Evolutionary conservation across 2,888 invertebrate species (phyloP).

Genomic region (Malthinus flaveolus): DNA sequence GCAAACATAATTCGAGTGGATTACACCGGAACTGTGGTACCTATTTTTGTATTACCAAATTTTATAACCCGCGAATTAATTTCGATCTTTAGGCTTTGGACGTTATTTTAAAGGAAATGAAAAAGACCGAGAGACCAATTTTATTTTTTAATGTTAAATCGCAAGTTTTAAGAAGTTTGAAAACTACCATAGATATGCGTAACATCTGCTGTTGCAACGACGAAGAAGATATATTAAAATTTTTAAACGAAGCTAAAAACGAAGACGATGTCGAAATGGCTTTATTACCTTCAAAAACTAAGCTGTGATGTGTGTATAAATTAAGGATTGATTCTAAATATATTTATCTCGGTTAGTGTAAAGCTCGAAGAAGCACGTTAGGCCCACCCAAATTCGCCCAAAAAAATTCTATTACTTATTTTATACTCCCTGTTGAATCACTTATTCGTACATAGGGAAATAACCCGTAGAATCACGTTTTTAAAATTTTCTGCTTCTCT

Average conservation of each 20-base stretch:
- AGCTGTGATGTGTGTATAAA: not conserved
- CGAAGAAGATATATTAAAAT: slow-evolving; percentile 12
- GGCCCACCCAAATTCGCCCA: too few species aligned
- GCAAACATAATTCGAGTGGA: slow-evolving; percentile 26
- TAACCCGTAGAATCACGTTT: too few species aligned
- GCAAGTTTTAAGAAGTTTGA: not conserved
- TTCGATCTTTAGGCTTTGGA: slow-evolving; percentile 10
- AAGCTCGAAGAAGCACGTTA: too few species aligned
- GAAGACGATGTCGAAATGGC: slow-evolving; percentile 12
- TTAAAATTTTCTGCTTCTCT: too few species aligned
- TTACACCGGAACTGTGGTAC: slow-evolving; percentile 30
- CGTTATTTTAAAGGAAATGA: slow-evolving; percentile 6
- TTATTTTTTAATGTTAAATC: slow-evolving; percentile 12
- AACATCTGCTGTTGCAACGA: slow-evolving; percentile 10
- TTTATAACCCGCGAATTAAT: not conserved
- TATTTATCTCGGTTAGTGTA: too few species aligned
- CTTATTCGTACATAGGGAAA: too few species aligned
- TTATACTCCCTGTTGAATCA: too few species aligned
- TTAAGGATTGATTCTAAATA: not conserved
- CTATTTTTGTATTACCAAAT: not conserved
- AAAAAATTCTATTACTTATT: too few species aligned
- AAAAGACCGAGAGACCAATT: slow-evolving; percentile 4
- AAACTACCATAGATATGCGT: slow-evolving; percentile 7
- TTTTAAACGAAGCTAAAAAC: not conserved
- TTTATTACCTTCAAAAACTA: slow-evolving; percentile 9